Conservation (phyloP, 2,113 vertebrate genomes). For the Hemiprocne comata region DNA sequence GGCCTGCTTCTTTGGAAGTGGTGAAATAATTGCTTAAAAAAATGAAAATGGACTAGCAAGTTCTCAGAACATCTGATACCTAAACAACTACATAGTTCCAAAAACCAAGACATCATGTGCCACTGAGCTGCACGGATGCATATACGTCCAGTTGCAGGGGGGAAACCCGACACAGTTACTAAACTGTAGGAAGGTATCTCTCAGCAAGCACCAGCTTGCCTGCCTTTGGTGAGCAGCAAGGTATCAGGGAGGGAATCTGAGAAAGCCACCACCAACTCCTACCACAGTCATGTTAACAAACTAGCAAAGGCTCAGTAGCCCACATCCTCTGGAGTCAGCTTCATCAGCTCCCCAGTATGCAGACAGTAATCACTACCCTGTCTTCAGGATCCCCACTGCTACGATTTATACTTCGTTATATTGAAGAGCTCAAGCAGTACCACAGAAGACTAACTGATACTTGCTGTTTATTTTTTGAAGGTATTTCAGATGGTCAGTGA, state of each 20-base stretch:
- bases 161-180: neutral
- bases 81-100: neutral
- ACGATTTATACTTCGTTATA: neutral
- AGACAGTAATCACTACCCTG: neutral
- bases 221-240: neutral
- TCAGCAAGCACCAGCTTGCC: neutral
- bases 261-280: neutral
- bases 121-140: neutral
- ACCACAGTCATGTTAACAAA: neutral
- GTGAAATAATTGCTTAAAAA: neutral
- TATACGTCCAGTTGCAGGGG: neutral
- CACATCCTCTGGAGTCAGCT: neutral
- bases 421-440: neutral
- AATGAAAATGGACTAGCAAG: neutral
- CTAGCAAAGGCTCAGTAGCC: neutral
- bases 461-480: neutral
- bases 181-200: neutral
- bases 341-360: neutral
- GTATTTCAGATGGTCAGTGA: neutral
- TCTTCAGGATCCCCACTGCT: neutral
- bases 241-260: neutral
- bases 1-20: neutral
- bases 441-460: neutral
- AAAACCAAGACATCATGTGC: rapidly evolving
- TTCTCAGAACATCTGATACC: neutral